phyloP scores from a whole-genome alignment of 1,140 invertebrate species.

The Vanessa atalanta region DNA sequence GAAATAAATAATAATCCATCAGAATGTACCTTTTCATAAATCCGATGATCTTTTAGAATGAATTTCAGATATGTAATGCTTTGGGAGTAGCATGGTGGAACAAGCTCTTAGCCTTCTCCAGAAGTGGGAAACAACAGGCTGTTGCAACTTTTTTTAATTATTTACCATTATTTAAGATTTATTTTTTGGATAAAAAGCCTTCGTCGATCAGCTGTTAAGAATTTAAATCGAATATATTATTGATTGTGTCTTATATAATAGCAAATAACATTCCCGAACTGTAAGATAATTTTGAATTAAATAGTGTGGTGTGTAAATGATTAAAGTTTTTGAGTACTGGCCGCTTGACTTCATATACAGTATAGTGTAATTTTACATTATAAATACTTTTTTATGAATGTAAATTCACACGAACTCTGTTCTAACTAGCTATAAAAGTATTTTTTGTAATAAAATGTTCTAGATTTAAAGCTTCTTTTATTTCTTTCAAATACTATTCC shows the following conservation, averaged over 20 bases:
- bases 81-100: no score
- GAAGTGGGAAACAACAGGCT: no score
- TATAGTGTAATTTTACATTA: constrained; percentile 1
- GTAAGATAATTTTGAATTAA: not conserved
- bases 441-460: constrained; percentile 28
- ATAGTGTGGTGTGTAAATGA: not conserved
- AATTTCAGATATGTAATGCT: no score
- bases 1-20: no score
- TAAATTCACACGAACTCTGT: constrained; percentile 19
- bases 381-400: constrained; percentile 6
- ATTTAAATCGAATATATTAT: no score
- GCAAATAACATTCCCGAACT: not conserved
- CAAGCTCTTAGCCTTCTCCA: no score
- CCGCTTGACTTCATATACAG: not conserved
- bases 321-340: not conserved
- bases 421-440: constrained; percentile 21
- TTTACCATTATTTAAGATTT: no score
- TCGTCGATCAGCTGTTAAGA: no score
- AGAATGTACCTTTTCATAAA: no score
- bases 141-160: no score
- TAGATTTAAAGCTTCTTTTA: not conserved
- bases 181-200: no score
- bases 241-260: not conserved
- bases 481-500: constrained; percentile 6
- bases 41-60: no score